Base-by-base conservation (phyloP, 2,113 vertebrate species). In the Symphodus melops region DNA sequence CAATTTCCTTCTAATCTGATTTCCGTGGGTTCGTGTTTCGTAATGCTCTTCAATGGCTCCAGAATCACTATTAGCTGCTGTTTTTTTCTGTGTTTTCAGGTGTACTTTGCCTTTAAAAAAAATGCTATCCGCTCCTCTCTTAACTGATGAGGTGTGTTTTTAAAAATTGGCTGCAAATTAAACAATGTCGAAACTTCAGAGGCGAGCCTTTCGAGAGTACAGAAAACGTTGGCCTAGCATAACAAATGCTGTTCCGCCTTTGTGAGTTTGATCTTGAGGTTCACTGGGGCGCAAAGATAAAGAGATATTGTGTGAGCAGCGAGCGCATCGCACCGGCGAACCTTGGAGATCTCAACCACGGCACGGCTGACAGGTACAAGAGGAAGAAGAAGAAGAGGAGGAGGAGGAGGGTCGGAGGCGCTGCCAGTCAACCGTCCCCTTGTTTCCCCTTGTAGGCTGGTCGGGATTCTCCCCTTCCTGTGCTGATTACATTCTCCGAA, bases 401-500 rank as follows among this genome's bases (percentile, higher is more conserved):
- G 48, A 23, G 62, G 65, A 63, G 67, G 49, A 59, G 59, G 57
- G 52, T 5, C 49, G 59, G 46, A 65, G 56, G 58, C 53, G 63
- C 73, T 70, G 70, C 75, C 78, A 79, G 71, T 87, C 86, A 82
- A 69, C 61, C 68, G 5, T 77, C 55, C 57, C 57, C 75, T 85
- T 70, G 87, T 89, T 83, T 75, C 66, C 14, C 16, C 70, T 41
- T 46, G 72, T 52, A 49, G 77, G 79, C 67, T 52, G 68, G 37
- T 62, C 57, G 80, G 82, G 69, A 88, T 80, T 74, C 44, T 77
- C 74, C 69, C 82, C 75, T 55, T 8, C 39, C 9, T n/a, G 57
- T 64, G 48, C 84, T 83, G 82, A 87, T 86, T 90, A 81, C 65
- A 72, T 86, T 86, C 90, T 72, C 71, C 77, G 53, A 63, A 69